phyloP scores from a whole-genome alignment of 2,888 invertebrate species.

The Aporophyla nigra region DNA sequence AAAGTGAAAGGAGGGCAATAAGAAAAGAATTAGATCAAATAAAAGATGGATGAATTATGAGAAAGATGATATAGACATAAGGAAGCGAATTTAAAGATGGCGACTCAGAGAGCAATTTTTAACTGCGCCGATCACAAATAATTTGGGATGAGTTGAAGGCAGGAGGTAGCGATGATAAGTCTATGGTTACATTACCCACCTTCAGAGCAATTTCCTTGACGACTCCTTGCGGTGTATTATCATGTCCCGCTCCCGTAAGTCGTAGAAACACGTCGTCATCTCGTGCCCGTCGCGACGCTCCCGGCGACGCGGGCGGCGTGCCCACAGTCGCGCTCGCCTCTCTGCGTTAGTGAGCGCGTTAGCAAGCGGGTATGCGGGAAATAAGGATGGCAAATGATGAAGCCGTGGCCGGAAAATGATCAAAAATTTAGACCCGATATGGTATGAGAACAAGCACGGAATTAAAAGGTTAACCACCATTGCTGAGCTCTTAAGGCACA shows the following conservation, averaged over 20 bases:
- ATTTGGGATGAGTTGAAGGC: background rate
- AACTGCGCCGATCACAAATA: background rate
- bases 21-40: background rate
- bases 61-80: background rate
- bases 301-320: slow-evolving; percentile 91
- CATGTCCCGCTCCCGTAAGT: slow-evolving; percentile 92
- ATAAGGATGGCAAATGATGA: slow-evolving; percentile 32
- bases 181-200: slow-evolving; percentile 74
- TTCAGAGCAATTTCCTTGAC: slow-evolving; percentile 91
- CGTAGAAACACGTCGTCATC: slow-evolving; percentile 95
- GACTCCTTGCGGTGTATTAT: slow-evolving; percentile 78
- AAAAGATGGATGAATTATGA: background rate
- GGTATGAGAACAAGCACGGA: background rate
- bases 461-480: too few species aligned
- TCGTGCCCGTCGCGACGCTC: slow-evolving; percentile 90
- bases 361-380: slow-evolving; percentile 54
- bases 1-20: background rate
- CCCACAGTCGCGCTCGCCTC: slow-evolving; percentile 78
- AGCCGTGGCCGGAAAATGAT: slow-evolving; percentile 27
- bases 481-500: background rate
- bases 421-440: background rate
- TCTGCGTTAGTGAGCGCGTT: slow-evolving; percentile 75
- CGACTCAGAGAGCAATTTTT: background rate
- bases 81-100: background rate
- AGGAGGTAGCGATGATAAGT: background rate